phyloP scores from a whole-genome alignment of 2,888 invertebrate species.

The Ephialtes manifestator region DNA sequence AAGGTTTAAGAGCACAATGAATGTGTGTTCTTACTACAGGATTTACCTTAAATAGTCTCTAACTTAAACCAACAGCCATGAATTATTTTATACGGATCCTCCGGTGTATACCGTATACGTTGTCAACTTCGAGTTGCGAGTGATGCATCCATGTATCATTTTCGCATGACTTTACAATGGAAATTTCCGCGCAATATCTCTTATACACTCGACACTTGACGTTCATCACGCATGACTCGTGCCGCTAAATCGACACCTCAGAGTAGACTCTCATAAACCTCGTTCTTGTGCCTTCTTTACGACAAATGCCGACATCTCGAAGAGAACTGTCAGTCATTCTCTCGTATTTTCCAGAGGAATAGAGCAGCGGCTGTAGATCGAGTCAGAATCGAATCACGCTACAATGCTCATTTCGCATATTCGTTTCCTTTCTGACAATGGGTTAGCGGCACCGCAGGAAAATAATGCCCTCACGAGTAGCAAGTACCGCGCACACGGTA shows the following conservation, averaged over 20 bases:
- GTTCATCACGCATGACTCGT: slow-evolving; percentile 41
- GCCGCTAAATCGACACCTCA: slow-evolving; percentile 60
- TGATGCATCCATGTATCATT: slow-evolving; percentile 20
- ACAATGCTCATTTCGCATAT: slow-evolving; percentile 47
- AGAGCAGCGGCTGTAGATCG: slow-evolving; percentile 36
- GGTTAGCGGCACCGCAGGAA: slow-evolving; percentile 16
- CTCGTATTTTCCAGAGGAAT: not conserved
- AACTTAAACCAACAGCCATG: not conserved
- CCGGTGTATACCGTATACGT: not conserved
- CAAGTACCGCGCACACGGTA: slow-evolving; percentile 38
- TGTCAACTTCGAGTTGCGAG: not conserved
- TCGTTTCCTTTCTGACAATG: slow-evolving; percentile 43
- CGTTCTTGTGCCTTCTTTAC: slow-evolving; percentile 62
- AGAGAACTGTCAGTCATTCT: slow-evolving; percentile 28
- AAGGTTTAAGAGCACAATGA: too few species aligned
- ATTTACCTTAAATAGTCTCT: not conserved
- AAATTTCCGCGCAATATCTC: slow-evolving; percentile 31
- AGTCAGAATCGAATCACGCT: slow-evolving; percentile 56
- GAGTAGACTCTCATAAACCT: slow-evolving; percentile 66
- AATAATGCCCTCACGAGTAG: slow-evolving; percentile 51
- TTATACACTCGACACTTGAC: slow-evolving; percentile 6
- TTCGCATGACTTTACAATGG: slow-evolving; percentile 41
- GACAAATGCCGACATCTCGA: slow-evolving; percentile 60
- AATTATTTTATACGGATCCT: not conserved
- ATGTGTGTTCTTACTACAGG: not conserved